These are phyloP conservation scores for Cyclophora albipunctata DNA, from an alignment of 2,888 invertebrate species.

Conservation along the genomic window DNA sequence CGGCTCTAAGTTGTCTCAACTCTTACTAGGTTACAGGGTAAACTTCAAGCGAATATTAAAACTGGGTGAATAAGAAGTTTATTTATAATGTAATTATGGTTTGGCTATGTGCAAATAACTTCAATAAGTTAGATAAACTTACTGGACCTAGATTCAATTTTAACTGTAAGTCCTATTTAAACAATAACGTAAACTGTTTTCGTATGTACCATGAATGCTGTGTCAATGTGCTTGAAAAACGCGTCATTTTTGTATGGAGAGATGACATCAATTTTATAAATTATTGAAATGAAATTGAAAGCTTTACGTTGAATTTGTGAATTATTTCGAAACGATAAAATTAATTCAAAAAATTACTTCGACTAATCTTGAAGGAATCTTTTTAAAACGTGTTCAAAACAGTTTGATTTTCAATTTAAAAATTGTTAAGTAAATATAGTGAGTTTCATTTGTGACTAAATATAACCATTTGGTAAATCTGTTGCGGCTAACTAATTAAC, in stretches of 20 bases:
- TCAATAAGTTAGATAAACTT: neutral
- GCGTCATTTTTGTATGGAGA: neutral
- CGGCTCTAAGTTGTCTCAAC: too few species aligned
- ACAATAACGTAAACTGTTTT: neutral
- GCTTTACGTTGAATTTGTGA: neutral
- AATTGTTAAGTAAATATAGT: neutral
- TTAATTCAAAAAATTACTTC: neutral
- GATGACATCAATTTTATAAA: neutral
- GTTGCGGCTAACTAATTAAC: neutral
- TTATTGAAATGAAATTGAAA: conserved; percentile 1
- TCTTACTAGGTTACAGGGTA: too few species aligned
- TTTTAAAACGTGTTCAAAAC: neutral
- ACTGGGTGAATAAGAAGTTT: too few species aligned
- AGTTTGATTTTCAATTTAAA: neutral
- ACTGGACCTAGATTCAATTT: neutral
- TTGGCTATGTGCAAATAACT: neutral
- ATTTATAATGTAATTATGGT: neutral
- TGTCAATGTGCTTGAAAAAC: too few species aligned
- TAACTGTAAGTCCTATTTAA: neutral
- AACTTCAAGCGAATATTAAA: too few species aligned
- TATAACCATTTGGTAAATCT: neutral
- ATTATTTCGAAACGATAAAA: neutral
- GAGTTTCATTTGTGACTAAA: neutral
- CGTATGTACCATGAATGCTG: too few species aligned
- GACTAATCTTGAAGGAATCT: conserved; percentile 6